Base-by-base conservation (phyloP, 2,113 vertebrate species). In the Myotis davidii region DNA sequence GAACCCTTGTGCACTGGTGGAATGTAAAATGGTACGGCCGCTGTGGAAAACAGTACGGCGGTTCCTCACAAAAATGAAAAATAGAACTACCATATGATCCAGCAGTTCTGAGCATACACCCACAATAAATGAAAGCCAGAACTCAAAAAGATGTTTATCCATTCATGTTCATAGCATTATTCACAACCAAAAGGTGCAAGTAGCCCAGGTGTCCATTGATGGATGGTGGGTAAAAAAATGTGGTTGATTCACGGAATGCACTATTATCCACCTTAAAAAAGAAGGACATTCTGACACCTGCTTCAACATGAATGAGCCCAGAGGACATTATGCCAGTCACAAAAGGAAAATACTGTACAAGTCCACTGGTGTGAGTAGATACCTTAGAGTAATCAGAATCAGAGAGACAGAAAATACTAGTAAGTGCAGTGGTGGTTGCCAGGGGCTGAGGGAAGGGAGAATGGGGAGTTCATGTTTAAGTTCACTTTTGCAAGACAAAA, bases 231-330 rank as follows among this genome's bases (percentile, higher is more conserved):
- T 14, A 8, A 12, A 9, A n/a, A 1, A 6, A n/a, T 0, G 34
- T 5, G 21, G 17, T 21, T 12, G 39, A 0, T 39, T 1, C 16
- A 0, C 14, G 4, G 21, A 4, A 0, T 17, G 42, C 34, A 20
- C 0, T 37, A 8, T 3, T 17, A 2, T 27, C 25, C 67, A 4
- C 56, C 78, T 67, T 42, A 1, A 2, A 65, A 45, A 39, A 29
- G 27, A 39, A 29, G 27, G 54, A 1, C 0, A 11, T 1, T 25
- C 81, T 78, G 72, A 13, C 65, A 3, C 12, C 4, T 3, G n/a
- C 32, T 18, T 23, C 34, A 6, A 0, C 1, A 0, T 6, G 42
- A 50, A 0, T 13, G 37, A 25, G 4, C 77, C 70, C 2, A 8
- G 86, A 48, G 54, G 29, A 65, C 56, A 59, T 25, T 5, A 3